Evolutionary conservation across 2,888 invertebrate genomes (phyloP), one percentile per base, ranked within the genome.

Genomic region (Lysandra coridon): DNA sequence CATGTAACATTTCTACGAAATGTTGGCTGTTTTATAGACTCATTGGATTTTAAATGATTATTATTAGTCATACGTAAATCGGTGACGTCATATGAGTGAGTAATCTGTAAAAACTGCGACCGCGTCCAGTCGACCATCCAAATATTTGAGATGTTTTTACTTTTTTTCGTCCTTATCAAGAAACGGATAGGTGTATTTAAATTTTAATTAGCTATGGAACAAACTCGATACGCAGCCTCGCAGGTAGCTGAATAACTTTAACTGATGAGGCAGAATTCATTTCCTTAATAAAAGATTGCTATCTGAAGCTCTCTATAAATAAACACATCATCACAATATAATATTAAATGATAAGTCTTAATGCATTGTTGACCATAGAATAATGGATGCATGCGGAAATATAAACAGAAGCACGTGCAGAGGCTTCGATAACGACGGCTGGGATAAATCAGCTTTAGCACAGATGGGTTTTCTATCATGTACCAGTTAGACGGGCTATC

Each of bases 51-150:
- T 90, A 86, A 86, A 82, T 85, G 86, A 87, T 85, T 87, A 86
- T 92, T 91, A 92, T 92, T 91, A 92, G 88, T 93, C 93, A 92
- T 87, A 84, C 87, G 85, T 87, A 88, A 89, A 91, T 90, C 86
- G 88, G 83, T 93, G 93, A 94, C 93, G 93, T 92, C 92, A 93
- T 82, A 6, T 82, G 69, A 49, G 49, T 93, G 93, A 93, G 91
- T 93, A 93, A 93, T 86, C 88, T 83, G 84, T 80, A 84, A 86
- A 87, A 84, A 85, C 86, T 85, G 88, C 87, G 85, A 57, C 53
- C 84, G 84, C 83, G 83, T 85, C 85, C 86, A 86, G 85, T 85
- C 87, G 87, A 33, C 57, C 76, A 33, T 76, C 53, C 57, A 76
- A 76, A 76, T 76, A 33, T 76, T 76, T 57, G 76, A 57, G 74